These are phyloP conservation scores for Tamias sibiricus DNA, from an alignment of 2,113 vertebrate species.

Conservation along the genomic window DNA sequence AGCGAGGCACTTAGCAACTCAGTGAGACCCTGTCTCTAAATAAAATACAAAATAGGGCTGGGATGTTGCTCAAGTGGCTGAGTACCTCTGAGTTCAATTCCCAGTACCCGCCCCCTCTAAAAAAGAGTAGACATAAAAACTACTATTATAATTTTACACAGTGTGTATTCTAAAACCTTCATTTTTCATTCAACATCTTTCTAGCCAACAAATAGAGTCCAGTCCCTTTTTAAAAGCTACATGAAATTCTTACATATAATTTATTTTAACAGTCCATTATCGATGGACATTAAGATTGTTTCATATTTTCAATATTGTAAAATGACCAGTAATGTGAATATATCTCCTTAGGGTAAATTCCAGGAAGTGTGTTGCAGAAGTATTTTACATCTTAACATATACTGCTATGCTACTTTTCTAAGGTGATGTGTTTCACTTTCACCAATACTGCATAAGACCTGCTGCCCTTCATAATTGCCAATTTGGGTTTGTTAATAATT, in stretches of 20 bases:
- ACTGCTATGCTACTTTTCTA: not conserved
- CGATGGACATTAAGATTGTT: not conserved
- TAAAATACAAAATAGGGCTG: too few relatives aligned
- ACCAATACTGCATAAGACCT: not conserved
- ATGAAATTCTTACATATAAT: slow-evolving; percentile 47
- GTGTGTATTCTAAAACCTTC: slow-evolving; percentile 2
- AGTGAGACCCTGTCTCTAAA: too few relatives aligned
- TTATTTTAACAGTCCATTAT: slow-evolving; percentile 32
- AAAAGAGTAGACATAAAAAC: not conserved
- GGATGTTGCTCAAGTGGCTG: too few relatives aligned
- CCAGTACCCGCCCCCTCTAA: too few relatives aligned
- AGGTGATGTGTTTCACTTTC: not conserved
- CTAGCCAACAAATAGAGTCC: not conserved
- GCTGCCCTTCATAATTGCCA: not conserved
- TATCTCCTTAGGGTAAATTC: not conserved
- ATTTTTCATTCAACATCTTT: slow-evolving; percentile 44
- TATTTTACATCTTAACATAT: not conserved
- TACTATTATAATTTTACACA: not conserved
- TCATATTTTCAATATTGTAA: slow-evolving; percentile 52
- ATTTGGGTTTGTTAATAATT: slow-evolving; percentile 11
- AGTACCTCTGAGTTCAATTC: too few relatives aligned
- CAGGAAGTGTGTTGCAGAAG: not conserved
- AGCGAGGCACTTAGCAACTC: too few relatives aligned
- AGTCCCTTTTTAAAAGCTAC: slow-evolving; percentile 15
- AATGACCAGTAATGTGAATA: not conserved